A percentile compares a stretch with the other conserved stretches of the same genome.
Evolutionary conservation across 2,113 vertebrate genomes (phyloP).

Genomic region (Gyps fulvus): DNA sequence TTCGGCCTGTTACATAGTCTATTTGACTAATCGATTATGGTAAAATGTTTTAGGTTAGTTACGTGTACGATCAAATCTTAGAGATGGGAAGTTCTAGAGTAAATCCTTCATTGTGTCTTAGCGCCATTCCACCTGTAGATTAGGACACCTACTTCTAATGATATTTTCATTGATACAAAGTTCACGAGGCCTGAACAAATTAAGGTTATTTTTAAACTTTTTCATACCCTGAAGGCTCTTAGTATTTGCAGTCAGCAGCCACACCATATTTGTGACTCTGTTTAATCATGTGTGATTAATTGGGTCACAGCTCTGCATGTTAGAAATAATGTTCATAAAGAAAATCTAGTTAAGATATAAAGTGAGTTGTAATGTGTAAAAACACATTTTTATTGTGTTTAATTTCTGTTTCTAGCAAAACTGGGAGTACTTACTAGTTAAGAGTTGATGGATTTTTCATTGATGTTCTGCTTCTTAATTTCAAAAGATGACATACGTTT

Average conservation of each 20-base stretch:
- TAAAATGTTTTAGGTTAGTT: neutral
- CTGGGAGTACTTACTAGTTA: neutral
- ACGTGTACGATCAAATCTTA: neutral
- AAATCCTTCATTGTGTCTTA: neutral
- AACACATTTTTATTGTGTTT: neutral
- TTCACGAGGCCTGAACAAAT: neutral
- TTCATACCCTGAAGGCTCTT: neutral
- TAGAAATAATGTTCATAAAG: neutral
- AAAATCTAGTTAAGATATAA: neutral
- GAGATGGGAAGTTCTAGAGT: neutral
- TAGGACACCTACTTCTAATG: neutral
- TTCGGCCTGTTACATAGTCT: neutral
- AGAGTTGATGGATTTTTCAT: constrained; percentile 1
- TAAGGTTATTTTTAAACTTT: neutral
- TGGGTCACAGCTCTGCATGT: neutral
- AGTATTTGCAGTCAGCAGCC: neutral
- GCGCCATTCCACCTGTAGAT: neutral
- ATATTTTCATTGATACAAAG: neutral
- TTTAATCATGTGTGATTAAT: constrained; percentile 8
- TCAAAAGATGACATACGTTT: neutral
- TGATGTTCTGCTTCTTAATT: neutral
- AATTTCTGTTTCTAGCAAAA: neutral
- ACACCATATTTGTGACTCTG: neutral
- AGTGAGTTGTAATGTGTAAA: neutral
- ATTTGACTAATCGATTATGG: neutral